phyloP scores from a whole-genome alignment of 1,140 invertebrate genomes.

The Drosophila leontia region DNA sequence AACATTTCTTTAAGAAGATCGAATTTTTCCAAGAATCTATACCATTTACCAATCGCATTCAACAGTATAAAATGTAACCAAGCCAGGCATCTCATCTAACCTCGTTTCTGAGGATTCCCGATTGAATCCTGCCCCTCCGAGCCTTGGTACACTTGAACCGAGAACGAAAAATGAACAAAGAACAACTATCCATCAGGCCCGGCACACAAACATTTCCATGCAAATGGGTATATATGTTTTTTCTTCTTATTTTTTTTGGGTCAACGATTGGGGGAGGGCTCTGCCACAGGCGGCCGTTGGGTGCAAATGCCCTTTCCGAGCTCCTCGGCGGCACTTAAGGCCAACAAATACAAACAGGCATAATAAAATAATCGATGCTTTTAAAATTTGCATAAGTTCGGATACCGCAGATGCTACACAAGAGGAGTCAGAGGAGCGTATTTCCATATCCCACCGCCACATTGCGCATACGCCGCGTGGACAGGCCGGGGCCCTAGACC shows the following conservation, averaged over 20 bases:
- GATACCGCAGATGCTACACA: constrained; percentile 54
- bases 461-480: constrained; percentile 57
- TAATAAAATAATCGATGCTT: constrained; percentile 68
- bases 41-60: constrained; percentile 5
- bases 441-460: constrained; percentile 36
- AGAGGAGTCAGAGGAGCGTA: constrained; percentile 22
- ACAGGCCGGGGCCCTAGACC: constrained; percentile 30
- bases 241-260: constrained; percentile 28
- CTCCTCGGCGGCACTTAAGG: constrained; percentile 17
- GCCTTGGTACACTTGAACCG: constrained; percentile 27
- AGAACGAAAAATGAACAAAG: constrained; percentile 13
- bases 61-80: background rate
- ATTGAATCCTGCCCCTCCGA: constrained; percentile 1
- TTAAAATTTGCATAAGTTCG: constrained; percentile 72
- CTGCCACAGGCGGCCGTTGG: constrained; percentile 10
- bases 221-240: constrained; percentile 37
- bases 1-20: background rate
- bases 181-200: constrained; percentile 40
- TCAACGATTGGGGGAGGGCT: constrained; percentile 30
- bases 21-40: background rate
- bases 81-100: background rate
- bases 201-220: constrained; percentile 41
- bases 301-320: constrained; percentile 10
- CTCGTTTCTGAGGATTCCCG: background rate
- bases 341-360: constrained; percentile 42